Percentiles rank a stretch among this genome's conserved stretches.
Evolutionary conservation across 2,888 invertebrate genomes (phyloP).

Genomic region (Philhelius pedissequus): DNA sequence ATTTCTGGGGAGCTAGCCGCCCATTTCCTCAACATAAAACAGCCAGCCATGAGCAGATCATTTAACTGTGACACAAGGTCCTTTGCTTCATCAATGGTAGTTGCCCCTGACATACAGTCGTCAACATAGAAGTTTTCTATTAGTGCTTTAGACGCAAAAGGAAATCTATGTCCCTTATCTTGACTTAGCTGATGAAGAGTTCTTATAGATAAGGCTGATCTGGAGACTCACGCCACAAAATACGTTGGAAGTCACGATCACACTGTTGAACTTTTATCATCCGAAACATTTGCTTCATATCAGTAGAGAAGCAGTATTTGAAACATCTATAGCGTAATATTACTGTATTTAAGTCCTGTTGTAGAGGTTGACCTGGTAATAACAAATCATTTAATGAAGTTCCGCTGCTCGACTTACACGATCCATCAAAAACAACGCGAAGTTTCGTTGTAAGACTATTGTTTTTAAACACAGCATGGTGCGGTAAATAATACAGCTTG

Average conservation of each 20-base stretch:
- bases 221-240: background rate
- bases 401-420: too few species aligned
- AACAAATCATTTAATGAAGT: too few species aligned
- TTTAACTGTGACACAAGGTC: background rate
- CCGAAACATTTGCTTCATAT: conserved; percentile 17
- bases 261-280: too few species aligned
- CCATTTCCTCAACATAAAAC: background rate
- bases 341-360: conserved; percentile 7
- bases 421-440: too few species aligned
- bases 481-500: too few species aligned
- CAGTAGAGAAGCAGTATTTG: conserved; percentile 4
- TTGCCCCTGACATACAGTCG: background rate
- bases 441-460: too few species aligned
- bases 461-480: too few species aligned
- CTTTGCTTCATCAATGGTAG: background rate
- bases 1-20: too few species aligned
- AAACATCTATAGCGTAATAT: conserved; percentile 9
- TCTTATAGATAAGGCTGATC: conserved; percentile 1
- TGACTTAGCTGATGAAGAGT: background rate
- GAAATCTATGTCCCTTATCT: too few species aligned
- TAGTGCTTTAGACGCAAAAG: background rate
- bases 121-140: background rate
- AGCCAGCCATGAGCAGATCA: background rate
- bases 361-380: conserved; percentile 17
- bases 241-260: too few species aligned